Base-by-base conservation (phyloP, 2,888 invertebrate genomes). In the Apamea anceps region DNA sequence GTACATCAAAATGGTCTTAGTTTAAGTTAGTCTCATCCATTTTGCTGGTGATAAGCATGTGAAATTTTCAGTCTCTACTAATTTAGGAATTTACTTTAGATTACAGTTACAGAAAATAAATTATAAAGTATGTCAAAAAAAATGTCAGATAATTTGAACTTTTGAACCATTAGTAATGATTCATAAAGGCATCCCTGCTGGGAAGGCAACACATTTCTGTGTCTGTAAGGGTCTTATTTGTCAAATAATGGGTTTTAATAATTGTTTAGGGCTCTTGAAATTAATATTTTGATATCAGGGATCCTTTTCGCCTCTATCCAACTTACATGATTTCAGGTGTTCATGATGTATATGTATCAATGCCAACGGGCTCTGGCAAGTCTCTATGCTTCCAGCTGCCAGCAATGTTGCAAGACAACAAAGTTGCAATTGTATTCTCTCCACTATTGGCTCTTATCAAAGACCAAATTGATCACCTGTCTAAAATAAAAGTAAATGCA, bases 291-390 rank as follows among this genome's bases (percentile, higher is more conserved):
- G 12, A 42, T 62, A 25, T 67, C 0, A 1, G 7, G 18, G 12
- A 37, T 77, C 1, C 1, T 48, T 57, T 68, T 42, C 0, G 15
- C 65, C 28, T 62, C 1, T 12, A 60, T 37, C 51, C 2, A 37
- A 57, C n/a, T 72, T 68, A 37, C 13, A 32, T 84, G 37, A 65
- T 96, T 97, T 84, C 93, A 99, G 99, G 98, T 88, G 97, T 98
- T 89, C 97, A 98, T 90, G 99, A 99, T 98, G 98, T 99, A 0
- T 99, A 98, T 93, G 98, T 99, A 21, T 99, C 99, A 85, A 99
- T 99, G 99, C 99, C 99, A 2, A 99, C 99, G 10, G 99, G 99
- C 28, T 98, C 99, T 62, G 99, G 99, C 63, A 99, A 99, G 96
- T 99, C 99, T 0, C 96, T 99, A 37, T 99, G 99, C 95, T 99